Percentiles rank a stretch among this genome's conserved stretches.
Conservation (phyloP, 2,888 invertebrate species). For the Perizoma flavofasciatum region DNA sequence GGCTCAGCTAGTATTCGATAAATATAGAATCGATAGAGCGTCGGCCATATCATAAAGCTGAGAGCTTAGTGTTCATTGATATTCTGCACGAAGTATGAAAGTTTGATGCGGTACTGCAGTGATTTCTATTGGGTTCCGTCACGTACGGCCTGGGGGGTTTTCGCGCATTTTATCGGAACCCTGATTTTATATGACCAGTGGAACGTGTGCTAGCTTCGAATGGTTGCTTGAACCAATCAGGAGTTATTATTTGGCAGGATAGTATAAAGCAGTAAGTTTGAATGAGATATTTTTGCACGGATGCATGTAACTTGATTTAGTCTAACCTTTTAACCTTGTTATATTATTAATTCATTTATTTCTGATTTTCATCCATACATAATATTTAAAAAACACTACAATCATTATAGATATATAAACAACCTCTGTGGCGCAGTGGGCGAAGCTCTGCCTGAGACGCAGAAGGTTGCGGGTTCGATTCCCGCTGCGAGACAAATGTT, state of each 20-base stretch:
- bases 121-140: conserved; percentile 63
- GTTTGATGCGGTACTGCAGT: conserved; percentile 63
- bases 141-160: conserved; percentile 52
- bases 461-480: no score
- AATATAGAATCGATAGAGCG: conserved; percentile 13
- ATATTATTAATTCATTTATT: no score
- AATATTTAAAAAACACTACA: no score
- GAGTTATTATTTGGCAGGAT: conserved; percentile 10
- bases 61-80: conserved; percentile 41
- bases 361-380: no score
- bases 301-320: no score
- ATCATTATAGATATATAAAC: no score
- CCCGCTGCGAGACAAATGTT: no score
- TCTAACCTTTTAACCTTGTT: no score
- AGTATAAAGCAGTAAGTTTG: neutral
- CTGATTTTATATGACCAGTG: conserved; percentile 54
- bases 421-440: no score
- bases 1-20: neutral
- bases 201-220: conserved; percentile 29
- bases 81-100: conserved; percentile 58
- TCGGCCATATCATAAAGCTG: conserved; percentile 24
- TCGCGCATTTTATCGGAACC: conserved; percentile 53
- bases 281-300: no score
- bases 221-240: conserved; percentile 23
- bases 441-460: no score